Base-by-base conservation (phyloP, 2,797 vertebrate species). In the Syngnathus rostellatus region DNA sequence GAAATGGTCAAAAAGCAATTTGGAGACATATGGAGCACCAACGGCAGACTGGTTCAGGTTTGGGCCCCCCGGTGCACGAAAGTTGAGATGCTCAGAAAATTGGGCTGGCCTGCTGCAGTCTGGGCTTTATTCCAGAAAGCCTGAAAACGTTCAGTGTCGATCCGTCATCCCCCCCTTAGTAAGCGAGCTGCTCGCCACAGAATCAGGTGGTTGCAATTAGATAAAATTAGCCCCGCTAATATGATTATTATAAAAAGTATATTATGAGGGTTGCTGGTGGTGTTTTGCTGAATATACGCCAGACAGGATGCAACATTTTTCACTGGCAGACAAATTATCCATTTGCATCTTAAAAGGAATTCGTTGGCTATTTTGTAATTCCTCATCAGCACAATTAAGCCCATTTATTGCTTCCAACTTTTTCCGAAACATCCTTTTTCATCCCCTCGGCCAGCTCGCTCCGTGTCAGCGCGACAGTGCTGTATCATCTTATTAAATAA, bases 181-280 rank as follows among this genome's bases (percentile, higher is more conserved):
- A 77, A 76, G 78, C 50, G 38, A 76, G 76, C 73, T 68, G 67
- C 73, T 71, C 70, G 78, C 79, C 48, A 46, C 68, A 62, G 70
- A 76, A 72, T 84, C 83, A 83, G 63, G 84, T 80, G 78, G 79
- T 84, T 74, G 68, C 70, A 80, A 73, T 88, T 82, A 81, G 85
- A 75, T 72, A 72, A 79, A 83, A 82, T 64, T 76, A 80, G 76
- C 68, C 12, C 51, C 62, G 69, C 66, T 82, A 81, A 80, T 82
- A 81, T 76, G 63, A 81, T 81, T 84, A 78, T 81, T 84, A 81
- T 67, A 77, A 74, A 68, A 80, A 73, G 54, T 40, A 69, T 79
- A 78, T 85, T 84, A 83, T 75, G 60, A 67, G 54, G 61, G 31
- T 41, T 72, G 76, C 81, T 81, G 77, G 86, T 83, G 71, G 59